Conservation (phyloP, 2,888 invertebrate genomes). For the Pandemis cinnamomeana region DNA sequence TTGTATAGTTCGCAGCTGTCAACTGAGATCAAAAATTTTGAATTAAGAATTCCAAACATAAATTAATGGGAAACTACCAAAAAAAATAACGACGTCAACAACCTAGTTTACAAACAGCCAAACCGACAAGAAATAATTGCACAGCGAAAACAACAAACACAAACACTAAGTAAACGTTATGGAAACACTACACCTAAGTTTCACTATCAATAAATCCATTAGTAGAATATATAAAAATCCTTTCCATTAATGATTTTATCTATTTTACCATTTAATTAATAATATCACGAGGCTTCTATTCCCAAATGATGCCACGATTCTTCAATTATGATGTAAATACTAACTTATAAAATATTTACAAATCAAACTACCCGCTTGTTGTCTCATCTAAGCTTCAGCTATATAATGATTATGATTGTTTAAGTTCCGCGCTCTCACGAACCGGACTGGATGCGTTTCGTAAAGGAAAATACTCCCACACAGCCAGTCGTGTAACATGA, state of each 20-base stretch:
- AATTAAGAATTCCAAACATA: conserved; percentile 58
- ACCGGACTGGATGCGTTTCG: conserved; percentile 53
- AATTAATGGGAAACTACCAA: conserved; percentile 45
- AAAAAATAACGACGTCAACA: conserved; percentile 66
- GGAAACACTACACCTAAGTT: conserved; percentile 77
- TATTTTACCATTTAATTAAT: conserved; percentile 81
- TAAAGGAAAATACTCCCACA: conserved; percentile 52
- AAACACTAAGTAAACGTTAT: conserved; percentile 68
- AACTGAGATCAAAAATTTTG: conserved; percentile 80
- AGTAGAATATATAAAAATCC: conserved; percentile 84
- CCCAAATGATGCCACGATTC: conserved; percentile 77
- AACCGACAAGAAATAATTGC: conserved; percentile 73
- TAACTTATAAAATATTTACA: conserved; percentile 81
- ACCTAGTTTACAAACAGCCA: conserved; percentile 65
- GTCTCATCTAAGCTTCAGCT: conserved; percentile 74
- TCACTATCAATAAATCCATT: conserved; percentile 82
- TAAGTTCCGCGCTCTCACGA: conserved; percentile 50
- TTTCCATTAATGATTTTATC: conserved; percentile 83
- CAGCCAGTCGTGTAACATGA: conserved; percentile 70
- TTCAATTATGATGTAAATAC: conserved; percentile 67
- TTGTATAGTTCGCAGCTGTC: conserved; percentile 76
- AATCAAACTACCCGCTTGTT: conserved; percentile 81
- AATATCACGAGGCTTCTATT: conserved; percentile 83
- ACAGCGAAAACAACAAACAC: conserved; percentile 83
- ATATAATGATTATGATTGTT: conserved; percentile 54